phyloP scores from a whole-genome alignment of 2,797 vertebrate species.

The Thalassophryne amazonica region DNA sequence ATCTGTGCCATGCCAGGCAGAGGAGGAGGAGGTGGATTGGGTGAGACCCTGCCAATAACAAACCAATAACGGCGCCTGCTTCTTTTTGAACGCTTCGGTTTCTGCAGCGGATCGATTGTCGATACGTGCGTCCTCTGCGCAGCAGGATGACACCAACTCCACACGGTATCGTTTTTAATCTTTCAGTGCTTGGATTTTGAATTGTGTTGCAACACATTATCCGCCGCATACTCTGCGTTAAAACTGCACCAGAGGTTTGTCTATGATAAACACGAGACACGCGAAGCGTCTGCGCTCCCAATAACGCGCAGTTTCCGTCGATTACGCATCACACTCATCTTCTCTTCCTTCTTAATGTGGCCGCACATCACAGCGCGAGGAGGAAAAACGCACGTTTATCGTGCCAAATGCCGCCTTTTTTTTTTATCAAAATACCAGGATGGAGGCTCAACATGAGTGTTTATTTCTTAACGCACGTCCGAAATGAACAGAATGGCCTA shows the following conservation, averaged over 20 bases:
- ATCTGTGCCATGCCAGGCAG: slow-evolving; percentile 64
- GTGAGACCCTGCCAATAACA: slow-evolving; percentile 57
- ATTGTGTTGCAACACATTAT: slow-evolving; percentile 20
- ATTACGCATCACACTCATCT: slow-evolving; percentile 8
- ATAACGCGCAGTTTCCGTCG: slow-evolving; percentile 36
- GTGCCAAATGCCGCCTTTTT: no score
- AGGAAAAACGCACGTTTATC: background rate
- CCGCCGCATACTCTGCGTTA: slow-evolving; percentile 3
- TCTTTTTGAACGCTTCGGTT: slow-evolving; percentile 4
- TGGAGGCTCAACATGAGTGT: no score
- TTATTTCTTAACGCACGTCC: no score
- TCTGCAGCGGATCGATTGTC: slow-evolving; percentile 55
- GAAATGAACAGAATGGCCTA: no score
- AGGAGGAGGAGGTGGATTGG: slow-evolving; percentile 65
- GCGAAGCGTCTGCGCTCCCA: slow-evolving; percentile 28
- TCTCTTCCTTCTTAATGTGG: background rate
- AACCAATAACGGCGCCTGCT: slow-evolving; percentile 64
- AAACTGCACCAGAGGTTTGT: slow-evolving; percentile 37
- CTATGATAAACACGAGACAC: slow-evolving; percentile 1
- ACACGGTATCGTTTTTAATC: slow-evolving; percentile 37
- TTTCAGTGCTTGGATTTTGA: slow-evolving; percentile 26
- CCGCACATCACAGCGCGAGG: slow-evolving; percentile 1
- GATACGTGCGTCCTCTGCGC: slow-evolving; percentile 52
- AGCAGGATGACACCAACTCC: slow-evolving; percentile 51
- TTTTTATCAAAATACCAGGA: no score